Conservation (phyloP, 2,797 vertebrate genomes). For the Sardinella longiceps region DNA sequence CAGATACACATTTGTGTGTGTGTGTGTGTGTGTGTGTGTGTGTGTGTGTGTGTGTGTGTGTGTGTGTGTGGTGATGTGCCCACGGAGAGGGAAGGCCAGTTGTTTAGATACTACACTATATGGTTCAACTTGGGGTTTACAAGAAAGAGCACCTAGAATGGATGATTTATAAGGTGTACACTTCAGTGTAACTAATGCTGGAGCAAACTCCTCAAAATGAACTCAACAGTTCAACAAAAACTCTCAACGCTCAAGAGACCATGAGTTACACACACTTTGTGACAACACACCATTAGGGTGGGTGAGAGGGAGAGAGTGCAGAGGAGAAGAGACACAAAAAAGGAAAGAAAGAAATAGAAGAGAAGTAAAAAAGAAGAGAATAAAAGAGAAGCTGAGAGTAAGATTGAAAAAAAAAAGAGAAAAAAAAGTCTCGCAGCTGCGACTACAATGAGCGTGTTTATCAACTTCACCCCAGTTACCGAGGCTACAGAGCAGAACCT, state of each 20-base stretch:
- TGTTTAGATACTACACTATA: too few species aligned
- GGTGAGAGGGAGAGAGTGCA: conserved; percentile 22
- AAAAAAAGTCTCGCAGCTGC: conserved; percentile 26
- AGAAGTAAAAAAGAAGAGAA: conserved; percentile 27
- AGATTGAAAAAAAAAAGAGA: background rate
- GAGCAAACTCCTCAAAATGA: background rate
- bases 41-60: conserved; percentile 2
- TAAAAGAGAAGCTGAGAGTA: conserved; percentile 16
- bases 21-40: conserved; percentile 6
- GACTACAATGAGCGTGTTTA: conserved; percentile 20
- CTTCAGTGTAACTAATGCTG: conserved; percentile 33
- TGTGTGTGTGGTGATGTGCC: background rate
- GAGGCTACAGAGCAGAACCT: background rate
- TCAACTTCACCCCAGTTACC: conserved; percentile 32
- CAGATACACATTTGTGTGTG: background rate
- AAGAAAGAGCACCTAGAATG: background rate
- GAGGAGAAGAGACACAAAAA: background rate
- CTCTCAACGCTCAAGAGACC: too few species aligned
- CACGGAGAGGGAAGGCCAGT: too few species aligned
- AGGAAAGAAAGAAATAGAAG: conserved; percentile 20
- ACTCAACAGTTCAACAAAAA: background rate
- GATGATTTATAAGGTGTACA: background rate
- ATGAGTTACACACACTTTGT: too few species aligned
- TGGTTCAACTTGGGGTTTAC: background rate
- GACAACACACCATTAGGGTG: background rate